Evolutionary conservation across 2,888 invertebrate genomes (phyloP).

Genomic region (Polia nebulosa): DNA sequence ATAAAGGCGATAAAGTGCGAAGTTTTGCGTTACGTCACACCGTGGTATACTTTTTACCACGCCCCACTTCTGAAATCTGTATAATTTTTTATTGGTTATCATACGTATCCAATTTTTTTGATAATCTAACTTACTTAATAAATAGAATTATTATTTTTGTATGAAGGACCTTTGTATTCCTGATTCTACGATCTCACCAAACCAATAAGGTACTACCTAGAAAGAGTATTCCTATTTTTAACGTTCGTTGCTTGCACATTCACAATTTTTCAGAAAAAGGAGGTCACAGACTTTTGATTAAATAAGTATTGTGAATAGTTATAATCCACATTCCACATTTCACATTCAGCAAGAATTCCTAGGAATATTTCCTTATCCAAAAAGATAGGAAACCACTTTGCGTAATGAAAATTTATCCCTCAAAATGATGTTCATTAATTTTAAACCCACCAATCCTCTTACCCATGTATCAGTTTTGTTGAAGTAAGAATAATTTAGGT

Average conservation of each 20-base stretch:
- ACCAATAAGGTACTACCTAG: not conserved
- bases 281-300: not conserved
- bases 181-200: not conserved
- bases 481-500: slow-evolving; percentile 28
- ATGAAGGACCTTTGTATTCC: not conserved
- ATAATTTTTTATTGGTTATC: no score
- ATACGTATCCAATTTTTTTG: no score
- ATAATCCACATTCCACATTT: not conserved
- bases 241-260: not conserved
- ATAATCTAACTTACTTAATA: no score
- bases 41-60: no score
- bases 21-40: no score
- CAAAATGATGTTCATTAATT: slow-evolving; percentile 66
- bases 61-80: no score
- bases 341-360: slow-evolving; percentile 18
- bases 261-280: not conserved
- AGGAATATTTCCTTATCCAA: slow-evolving; percentile 42
- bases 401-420: slow-evolving; percentile 65
- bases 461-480: slow-evolving; percentile 34
- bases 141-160: no score
- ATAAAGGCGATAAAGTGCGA: no score
- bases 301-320: not conserved
- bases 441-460: slow-evolving; percentile 62
- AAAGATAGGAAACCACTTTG: slow-evolving; percentile 60
- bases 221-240: not conserved